phyloP scores from a whole-genome alignment of 2,888 invertebrate genomes.

The Operophtera brumata region DNA sequence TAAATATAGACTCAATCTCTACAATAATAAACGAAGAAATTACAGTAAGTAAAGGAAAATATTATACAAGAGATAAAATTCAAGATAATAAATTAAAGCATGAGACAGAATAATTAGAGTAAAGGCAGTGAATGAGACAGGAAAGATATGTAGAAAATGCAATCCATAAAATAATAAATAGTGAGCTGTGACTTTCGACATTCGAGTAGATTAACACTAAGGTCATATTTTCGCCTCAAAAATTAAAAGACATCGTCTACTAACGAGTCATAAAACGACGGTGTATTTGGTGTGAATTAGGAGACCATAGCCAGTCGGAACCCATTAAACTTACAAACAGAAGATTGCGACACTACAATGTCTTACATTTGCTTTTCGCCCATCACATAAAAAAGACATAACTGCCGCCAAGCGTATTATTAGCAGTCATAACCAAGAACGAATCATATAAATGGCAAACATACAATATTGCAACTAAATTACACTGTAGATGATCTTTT shows the following conservation, averaged over 20 bases:
- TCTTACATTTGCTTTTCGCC: slow-evolving; percentile 35
- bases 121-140: slow-evolving; percentile 14
- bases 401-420: slow-evolving; percentile 43
- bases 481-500: slow-evolving; percentile 29
- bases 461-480: slow-evolving; percentile 48
- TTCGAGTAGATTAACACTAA: neutral
- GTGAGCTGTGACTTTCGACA: neutral
- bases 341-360: slow-evolving; percentile 14
- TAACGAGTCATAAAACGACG: too few relatives aligned
- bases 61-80: slow-evolving; percentile 1
- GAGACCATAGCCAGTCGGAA: neutral
- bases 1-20: too few relatives aligned
- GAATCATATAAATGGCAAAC: slow-evolving; percentile 42
- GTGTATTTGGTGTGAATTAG: neutral
- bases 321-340: slow-evolving; percentile 5
- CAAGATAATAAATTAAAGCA: neutral
- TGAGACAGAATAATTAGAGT: neutral
- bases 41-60: slow-evolving; percentile 6
- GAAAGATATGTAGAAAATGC: slow-evolving; percentile 8
- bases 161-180: neutral
- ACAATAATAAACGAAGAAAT: slow-evolving; percentile 14
- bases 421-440: slow-evolving; percentile 51
- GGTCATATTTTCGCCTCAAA: neutral
- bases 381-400: slow-evolving; percentile 43
- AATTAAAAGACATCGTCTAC: neutral